A percentile compares a stretch with the other conserved stretches of the same genome.
Conservation (phyloP, 1,140 invertebrate species). For the Orius insidiosus region DNA sequence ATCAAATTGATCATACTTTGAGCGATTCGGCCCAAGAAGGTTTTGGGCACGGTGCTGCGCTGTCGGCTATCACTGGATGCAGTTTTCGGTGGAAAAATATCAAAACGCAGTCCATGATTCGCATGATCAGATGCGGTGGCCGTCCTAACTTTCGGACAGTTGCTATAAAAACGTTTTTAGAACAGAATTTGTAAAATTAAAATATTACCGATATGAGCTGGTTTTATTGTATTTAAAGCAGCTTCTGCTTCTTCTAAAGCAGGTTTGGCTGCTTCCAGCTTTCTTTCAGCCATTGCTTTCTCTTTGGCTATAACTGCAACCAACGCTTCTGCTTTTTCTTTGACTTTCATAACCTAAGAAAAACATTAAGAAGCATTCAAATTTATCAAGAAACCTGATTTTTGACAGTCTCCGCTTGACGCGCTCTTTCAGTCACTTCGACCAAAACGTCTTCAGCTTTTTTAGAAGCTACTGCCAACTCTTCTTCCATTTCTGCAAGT, state of each 20-base stretch:
- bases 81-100: conserved; percentile 81
- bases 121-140: conserved; percentile 91
- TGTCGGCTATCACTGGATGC: conserved; percentile 62
- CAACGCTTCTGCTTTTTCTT: conserved; percentile 83
- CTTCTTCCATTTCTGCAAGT: conserved; percentile 83
- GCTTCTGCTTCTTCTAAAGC: conserved; percentile 86
- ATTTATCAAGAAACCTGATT: conserved; percentile 40
- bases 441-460: conserved; percentile 72
- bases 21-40: conserved; percentile 90
- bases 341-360: conserved; percentile 45
- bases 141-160: conserved; percentile 85
- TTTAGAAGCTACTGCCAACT: conserved; percentile 69
- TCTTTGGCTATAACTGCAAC: conserved; percentile 82
- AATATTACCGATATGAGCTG: conserved; percentile 63
- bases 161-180: conserved; percentile 35
- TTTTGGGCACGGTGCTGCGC: conserved; percentile 65
- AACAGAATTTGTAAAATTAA: background rate
- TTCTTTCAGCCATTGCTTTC: conserved; percentile 76
- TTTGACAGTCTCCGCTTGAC: conserved; percentile 87
- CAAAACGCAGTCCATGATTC: conserved; percentile 93
- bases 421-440: conserved; percentile 78
- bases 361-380: conserved; percentile 36
- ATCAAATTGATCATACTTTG: conserved; percentile 45
- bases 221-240: conserved; percentile 91
- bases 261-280: conserved; percentile 78